These are phyloP conservation scores for Amphimallon solstitiale DNA, from an alignment of 2,888 invertebrate genomes.

Conservation along the genomic window DNA sequence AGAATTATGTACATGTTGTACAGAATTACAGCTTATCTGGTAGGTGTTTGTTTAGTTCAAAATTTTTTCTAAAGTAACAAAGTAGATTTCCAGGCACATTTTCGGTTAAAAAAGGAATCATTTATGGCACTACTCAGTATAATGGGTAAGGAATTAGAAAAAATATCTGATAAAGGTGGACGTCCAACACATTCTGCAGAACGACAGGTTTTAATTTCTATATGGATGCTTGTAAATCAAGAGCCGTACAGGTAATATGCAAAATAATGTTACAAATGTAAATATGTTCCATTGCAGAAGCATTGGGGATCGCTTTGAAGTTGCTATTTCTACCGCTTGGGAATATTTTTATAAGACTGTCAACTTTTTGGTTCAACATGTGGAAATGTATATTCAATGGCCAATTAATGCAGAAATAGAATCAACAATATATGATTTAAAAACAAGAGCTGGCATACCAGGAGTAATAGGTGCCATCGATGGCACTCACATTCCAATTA, in stretches of 20 bases:
- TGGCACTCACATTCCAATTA: constrained; percentile 12
- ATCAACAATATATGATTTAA: not conserved
- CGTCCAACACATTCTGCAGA: constrained; percentile 1
- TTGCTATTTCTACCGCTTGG: not conserved
- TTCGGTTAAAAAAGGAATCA: not conserved
- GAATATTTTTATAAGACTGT: not conserved
- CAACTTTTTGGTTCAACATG: not conserved
- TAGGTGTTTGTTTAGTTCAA: no score
- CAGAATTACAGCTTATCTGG: no score
- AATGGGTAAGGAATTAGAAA: not conserved
- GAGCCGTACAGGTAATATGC: not conserved
- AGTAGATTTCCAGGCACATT: not conserved
- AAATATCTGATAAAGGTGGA: not conserved
- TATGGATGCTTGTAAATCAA: constrained; percentile 12
- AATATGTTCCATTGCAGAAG: constrained; percentile 2
- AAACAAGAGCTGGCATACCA: not conserved
- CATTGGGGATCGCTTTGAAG: not conserved
- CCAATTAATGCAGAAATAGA: not conserved
- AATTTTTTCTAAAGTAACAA: no score
- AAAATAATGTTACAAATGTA: not conserved
- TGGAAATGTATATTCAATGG: not conserved
- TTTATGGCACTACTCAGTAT: not conserved
- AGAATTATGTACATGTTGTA: no score
- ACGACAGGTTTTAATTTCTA: not conserved
- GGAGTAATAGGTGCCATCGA: constrained; percentile 21